Evolutionary conservation across 2,888 invertebrate species (phyloP), one percentile per base, ranked within the genome.

Genomic region (Siphlonurus alternatus): DNA sequence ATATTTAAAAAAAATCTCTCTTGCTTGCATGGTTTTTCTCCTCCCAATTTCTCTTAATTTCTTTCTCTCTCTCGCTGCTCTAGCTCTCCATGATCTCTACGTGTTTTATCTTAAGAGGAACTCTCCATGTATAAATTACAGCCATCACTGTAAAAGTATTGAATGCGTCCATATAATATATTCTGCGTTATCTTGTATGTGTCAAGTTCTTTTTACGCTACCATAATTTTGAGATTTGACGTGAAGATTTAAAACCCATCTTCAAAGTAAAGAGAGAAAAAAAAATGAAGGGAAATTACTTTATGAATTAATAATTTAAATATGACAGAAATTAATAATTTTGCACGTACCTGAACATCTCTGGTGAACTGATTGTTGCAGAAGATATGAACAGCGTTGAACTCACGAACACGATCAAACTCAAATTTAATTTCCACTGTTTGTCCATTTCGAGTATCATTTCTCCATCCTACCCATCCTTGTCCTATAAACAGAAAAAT

Each of bases 401-500:
- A 94, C 76, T 93, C 93, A 20, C 93, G 81, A 65, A 92, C 87
- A 72, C 83, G 82, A 73, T 93, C 93, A 76, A 95, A 94, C 75
- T 92, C 90, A 78, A 88, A 88, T 65, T 80, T 81, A 69, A 89
- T 79, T 70, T 84, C 84, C 0, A 87, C 81, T 0, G 86, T 83
- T 70, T 79, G 77, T 25, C 78, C 77, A 59, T 79, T 77, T 2
- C 84, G 78, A 1, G 86, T 83, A 73, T 89, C 89, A 74, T 89
- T 89, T 71, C 85, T 82, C 94, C 94, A 94, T 1, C 93, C 94
- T 25, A 94, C 86, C 94, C 93, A 94, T 62, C 91, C 89, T 71
- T 88, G 87, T 23, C 83, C 82, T 75, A 69, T 23, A 67, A 68
- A 51, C 65, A 61, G 65, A 51, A 65, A 61, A 64, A 61, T 10